phyloP scores from a whole-genome alignment of 2,888 invertebrate species.

The Buathra laborator region DNA sequence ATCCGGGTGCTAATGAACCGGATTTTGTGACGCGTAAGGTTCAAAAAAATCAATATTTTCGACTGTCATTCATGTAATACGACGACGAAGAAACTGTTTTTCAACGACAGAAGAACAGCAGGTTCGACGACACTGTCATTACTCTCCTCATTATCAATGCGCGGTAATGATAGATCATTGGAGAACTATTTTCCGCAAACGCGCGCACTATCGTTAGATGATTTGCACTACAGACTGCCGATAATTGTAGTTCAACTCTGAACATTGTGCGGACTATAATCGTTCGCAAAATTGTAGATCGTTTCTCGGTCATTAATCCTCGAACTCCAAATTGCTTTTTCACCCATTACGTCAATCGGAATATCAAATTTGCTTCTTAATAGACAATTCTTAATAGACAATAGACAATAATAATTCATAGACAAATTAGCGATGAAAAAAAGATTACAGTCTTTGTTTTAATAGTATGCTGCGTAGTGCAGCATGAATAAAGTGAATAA shows the following conservation, averaged over 20 bases:
- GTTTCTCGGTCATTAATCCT: not conserved
- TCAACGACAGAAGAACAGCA: not conserved
- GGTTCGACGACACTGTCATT: not conserved
- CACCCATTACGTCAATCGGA: too few relatives aligned
- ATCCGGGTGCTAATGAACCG: constrained; percentile 77
- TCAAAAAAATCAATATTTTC: not conserved
- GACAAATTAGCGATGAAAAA: too few relatives aligned
- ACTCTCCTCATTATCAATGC: not conserved
- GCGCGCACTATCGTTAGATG: not conserved
- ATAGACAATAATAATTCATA: too few relatives aligned
- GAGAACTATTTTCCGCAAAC: not conserved
- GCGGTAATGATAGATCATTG: not conserved
- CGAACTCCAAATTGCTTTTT: too few relatives aligned
- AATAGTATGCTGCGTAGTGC: too few relatives aligned
- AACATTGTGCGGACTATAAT: not conserved
- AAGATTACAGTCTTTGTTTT: too few relatives aligned
- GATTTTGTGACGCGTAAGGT: constrained; percentile 82
- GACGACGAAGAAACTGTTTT: constrained; percentile 10
- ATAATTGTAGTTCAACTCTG: not conserved
- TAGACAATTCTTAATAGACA: too few relatives aligned
- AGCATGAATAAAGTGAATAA: too few relatives aligned
- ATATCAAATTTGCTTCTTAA: too few relatives aligned
- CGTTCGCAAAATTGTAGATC: not conserved
- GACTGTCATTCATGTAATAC: not conserved
- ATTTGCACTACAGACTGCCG: not conserved